phyloP scores from a whole-genome alignment of 2,797 vertebrate species.

The Alfaro cultratus region DNA sequence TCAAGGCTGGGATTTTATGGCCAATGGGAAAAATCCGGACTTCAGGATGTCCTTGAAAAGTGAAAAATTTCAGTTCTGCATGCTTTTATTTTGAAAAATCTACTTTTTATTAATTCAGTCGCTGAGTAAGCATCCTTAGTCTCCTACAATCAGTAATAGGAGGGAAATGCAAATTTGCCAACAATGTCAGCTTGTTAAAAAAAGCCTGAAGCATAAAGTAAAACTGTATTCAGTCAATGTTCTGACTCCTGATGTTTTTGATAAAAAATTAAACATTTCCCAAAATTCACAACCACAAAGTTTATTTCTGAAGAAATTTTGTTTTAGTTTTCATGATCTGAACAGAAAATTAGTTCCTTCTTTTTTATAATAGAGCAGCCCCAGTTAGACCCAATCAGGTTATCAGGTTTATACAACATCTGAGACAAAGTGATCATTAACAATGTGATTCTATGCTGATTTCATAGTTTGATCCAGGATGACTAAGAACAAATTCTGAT shows the following conservation, averaged over 20 bases:
- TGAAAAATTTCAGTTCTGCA: neutral
- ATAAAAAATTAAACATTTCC: neutral
- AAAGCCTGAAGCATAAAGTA: neutral
- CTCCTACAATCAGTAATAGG: neutral
- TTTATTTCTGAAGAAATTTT: neutral
- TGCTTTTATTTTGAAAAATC: neutral
- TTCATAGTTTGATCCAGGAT: conserved; percentile 38
- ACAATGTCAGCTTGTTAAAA: neutral
- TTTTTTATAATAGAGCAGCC: neutral
- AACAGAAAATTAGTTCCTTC: neutral
- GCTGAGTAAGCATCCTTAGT: neutral
- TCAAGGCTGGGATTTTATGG: neutral
- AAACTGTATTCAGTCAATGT: neutral
- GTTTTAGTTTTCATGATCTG: neutral
- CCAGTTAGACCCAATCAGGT: neutral
- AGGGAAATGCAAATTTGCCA: neutral
- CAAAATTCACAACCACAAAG: neutral
- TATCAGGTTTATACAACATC: neutral
- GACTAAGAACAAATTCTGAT: no score
- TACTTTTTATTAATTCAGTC: neutral
- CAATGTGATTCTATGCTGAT: neutral
- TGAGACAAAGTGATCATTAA: neutral
- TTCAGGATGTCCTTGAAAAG: neutral
- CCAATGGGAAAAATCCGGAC: neutral
- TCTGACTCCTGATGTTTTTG: neutral